Percentiles rank a stretch among this genome's conserved stretches.
These are phyloP conservation scores for Brienomyrus brachyistius DNA, from an alignment of 2,113 vertebrate species.

Conservation along the genomic window DNA sequence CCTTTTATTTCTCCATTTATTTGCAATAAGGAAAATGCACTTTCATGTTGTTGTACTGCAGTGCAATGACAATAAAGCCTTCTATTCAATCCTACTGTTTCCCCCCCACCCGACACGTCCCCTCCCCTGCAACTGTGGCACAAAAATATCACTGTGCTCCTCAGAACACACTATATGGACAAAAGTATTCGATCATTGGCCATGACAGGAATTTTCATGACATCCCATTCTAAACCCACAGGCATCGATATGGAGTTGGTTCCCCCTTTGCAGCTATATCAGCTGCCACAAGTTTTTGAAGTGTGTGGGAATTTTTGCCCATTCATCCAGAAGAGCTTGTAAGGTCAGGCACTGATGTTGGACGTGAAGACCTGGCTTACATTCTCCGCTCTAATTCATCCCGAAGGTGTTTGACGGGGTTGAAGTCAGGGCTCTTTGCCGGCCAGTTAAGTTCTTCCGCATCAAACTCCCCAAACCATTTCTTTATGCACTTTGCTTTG, in stretches of 20 bases:
- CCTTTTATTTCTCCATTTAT: not conserved
- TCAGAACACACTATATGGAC: not conserved
- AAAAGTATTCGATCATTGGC: not conserved
- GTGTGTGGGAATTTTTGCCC: too few relatives aligned
- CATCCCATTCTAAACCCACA: not conserved
- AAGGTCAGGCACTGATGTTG: not conserved
- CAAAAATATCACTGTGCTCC: not conserved
- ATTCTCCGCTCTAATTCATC: not conserved
- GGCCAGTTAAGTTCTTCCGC: not conserved
- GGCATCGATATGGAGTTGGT: not conserved
- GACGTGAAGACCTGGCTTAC: not conserved
- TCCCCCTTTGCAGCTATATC: not conserved
- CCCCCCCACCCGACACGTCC: too few relatives aligned
- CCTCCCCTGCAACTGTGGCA: not conserved
- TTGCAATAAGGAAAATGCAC: not conserved
- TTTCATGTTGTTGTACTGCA: too few relatives aligned
- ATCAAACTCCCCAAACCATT: not conserved
- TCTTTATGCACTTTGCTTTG: not conserved
- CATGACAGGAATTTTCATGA: not conserved
- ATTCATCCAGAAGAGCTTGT: too few relatives aligned
- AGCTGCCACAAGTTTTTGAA: not conserved
- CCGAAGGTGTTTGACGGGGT: not conserved
- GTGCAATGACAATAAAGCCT: not conserved
- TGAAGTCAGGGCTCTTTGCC: not conserved
- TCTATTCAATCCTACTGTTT: not conserved